Base-by-base conservation (phyloP, 2,888 invertebrate genomes). In the Lasioglossum malachurum region DNA sequence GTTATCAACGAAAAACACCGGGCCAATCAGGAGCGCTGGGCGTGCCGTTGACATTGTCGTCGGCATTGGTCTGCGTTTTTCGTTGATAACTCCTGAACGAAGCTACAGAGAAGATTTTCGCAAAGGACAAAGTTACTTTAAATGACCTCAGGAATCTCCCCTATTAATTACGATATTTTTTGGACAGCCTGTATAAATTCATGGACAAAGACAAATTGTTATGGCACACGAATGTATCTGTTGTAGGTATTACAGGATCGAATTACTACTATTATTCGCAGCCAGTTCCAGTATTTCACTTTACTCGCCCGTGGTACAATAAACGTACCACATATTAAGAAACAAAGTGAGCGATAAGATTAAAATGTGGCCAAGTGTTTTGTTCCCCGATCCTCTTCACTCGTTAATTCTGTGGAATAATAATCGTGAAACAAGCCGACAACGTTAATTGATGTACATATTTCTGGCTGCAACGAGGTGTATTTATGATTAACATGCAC, bases 301-400 rank as follows among this genome's bases (percentile, higher is more conserved):
- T 95, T 95, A 94, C 94, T 93, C 93, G 92, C 91, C 95, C 95
- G 91, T 95, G 95, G 95, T 95, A 95, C 94, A 95, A 95, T 94
- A 91, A 91, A 88, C 93, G 92, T 91, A 90, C 90, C 89, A 86
- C 90, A 76, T 92, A 93, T 94, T 95, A 94, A 94, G 90, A 92
- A 91, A 90, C 90, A 93, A 90, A 92, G 95, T 94, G 95, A 94
- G 95, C 94, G 92, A 91, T 84, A 87, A 88, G 82, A 91, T 89
- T 87, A 86, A 89, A 85, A 85, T 84, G 75, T 91, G 90, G 82
- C 83, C 86, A 90, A 91, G 88, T 91, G 87, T 91, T 87, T 84
- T 78, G 72, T 72, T 64, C 76, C 84, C 83, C 75, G 67, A 71
- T 74, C 49, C 64, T 74, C 78, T 83, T 83, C 73, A 78, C 84